Evolutionary conservation across 2,888 invertebrate species (phyloP).

Genomic region (Clivina fossor): DNA sequence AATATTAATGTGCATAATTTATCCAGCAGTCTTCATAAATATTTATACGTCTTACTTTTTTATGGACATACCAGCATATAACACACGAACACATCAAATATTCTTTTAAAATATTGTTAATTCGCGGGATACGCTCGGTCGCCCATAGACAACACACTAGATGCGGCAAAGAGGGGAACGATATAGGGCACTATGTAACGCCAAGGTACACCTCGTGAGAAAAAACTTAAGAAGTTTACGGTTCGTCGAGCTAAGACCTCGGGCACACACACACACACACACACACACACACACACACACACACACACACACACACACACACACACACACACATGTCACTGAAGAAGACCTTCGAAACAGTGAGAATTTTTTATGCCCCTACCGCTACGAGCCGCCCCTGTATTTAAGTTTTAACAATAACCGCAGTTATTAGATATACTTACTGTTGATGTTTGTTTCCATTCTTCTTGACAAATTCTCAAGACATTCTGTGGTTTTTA

Average conservation of each 20-base stretch:
- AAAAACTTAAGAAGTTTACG: constrained; percentile 47
- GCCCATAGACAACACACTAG: constrained; percentile 7
- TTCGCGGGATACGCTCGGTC: constrained; percentile 12
- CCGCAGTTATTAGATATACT: constrained; percentile 20
- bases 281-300: too few relatives aligned
- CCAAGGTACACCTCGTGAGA: constrained; percentile 45
- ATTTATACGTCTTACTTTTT: too few relatives aligned
- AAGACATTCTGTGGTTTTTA: constrained; percentile 27
- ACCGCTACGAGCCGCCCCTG: constrained; percentile 12
- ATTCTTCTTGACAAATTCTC: constrained; percentile 31
- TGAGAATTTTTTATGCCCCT: constrained; percentile 11
- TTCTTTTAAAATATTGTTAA: constrained; percentile 2
- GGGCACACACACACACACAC: too few relatives aligned
- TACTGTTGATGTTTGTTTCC: constrained; percentile 12
- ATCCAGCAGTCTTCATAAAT: constrained; percentile 18
- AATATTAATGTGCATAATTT: constrained; percentile 13
- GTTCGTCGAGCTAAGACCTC: constrained; percentile 48
- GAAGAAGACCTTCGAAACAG: constrained; percentile 20
- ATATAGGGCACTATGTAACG: constrained; percentile 37
- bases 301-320: too few relatives aligned
- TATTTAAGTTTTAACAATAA: constrained; percentile 19
- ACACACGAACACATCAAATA: not conserved
- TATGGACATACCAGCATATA: constrained; percentile 8
- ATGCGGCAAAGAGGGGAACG: not conserved
- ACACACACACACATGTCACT: constrained; percentile 34